phyloP scores from a whole-genome alignment of 2,113 vertebrate species.

The Albula goreensis region DNA sequence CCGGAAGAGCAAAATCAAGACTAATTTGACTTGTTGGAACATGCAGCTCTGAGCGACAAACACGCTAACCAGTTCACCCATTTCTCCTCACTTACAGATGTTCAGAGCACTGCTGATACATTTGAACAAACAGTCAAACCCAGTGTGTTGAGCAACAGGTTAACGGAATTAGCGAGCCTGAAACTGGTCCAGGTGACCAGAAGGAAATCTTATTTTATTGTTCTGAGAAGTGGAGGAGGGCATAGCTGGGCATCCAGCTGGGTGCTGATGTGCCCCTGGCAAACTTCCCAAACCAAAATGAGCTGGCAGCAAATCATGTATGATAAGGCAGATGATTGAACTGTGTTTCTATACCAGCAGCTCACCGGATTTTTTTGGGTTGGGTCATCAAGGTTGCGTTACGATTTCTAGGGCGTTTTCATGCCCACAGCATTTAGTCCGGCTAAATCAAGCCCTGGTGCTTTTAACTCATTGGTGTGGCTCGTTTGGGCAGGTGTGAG shows the following conservation, averaged over 20 bases:
- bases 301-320: not conserved
- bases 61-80: not conserved
- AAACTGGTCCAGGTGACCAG: not conserved
- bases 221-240: no score
- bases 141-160: no score
- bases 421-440: no score
- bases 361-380: not conserved
- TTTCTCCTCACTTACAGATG: not conserved
- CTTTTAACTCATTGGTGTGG: no score
- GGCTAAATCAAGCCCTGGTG: no score
- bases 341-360: no score
- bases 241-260: not conserved
- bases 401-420: no score
- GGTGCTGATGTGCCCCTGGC: not conserved
- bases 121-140: not conserved
- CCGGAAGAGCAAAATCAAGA: no score
- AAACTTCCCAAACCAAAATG: not conserved
- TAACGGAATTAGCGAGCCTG: not conserved
- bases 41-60: not conserved
- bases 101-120: not conserved
- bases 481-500: no score
- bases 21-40: not conserved
- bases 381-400: not conserved
- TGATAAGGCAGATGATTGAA: not conserved
- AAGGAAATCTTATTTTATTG: no score